Conservation (phyloP, 2,113 vertebrate genomes). For the Zosterops japonicus region DNA sequence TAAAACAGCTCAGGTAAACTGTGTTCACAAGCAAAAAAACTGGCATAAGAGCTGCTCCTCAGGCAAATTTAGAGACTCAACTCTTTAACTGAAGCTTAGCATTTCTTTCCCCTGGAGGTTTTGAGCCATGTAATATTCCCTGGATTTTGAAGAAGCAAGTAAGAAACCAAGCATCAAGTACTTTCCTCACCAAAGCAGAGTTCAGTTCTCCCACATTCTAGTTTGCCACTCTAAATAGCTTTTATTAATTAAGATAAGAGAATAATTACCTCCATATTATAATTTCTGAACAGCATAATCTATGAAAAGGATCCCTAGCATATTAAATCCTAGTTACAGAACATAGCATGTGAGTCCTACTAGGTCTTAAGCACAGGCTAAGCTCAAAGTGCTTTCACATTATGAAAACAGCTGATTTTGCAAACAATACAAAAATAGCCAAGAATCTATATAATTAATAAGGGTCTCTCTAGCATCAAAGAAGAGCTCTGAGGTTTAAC, state of each 20-base stretch:
- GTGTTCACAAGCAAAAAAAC: neutral
- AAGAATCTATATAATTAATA: neutral
- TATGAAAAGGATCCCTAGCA: neutral
- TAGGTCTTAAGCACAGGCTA: neutral
- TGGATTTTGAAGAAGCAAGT: neutral
- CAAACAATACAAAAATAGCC: neutral
- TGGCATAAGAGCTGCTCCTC: neutral
- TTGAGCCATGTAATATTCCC: neutral
- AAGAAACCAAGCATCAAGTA: neutral
- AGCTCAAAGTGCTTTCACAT: neutral
- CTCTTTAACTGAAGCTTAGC: neutral
- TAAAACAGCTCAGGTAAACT: neutral
- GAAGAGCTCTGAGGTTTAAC: neutral
- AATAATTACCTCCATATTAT: neutral
- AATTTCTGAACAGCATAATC: neutral
- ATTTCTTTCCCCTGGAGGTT: neutral
- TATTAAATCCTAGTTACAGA: neutral
- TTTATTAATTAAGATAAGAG: neutral
- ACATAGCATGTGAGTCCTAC: neutral
- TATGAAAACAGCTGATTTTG: neutral
- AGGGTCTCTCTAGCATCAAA: neutral
- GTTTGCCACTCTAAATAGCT: neutral
- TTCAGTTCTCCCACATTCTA: neutral
- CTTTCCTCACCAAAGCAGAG: neutral
- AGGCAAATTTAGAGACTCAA: neutral